Conservation (phyloP, 2,797 vertebrate species). For the Melanotaenia pygmaea region DNA sequence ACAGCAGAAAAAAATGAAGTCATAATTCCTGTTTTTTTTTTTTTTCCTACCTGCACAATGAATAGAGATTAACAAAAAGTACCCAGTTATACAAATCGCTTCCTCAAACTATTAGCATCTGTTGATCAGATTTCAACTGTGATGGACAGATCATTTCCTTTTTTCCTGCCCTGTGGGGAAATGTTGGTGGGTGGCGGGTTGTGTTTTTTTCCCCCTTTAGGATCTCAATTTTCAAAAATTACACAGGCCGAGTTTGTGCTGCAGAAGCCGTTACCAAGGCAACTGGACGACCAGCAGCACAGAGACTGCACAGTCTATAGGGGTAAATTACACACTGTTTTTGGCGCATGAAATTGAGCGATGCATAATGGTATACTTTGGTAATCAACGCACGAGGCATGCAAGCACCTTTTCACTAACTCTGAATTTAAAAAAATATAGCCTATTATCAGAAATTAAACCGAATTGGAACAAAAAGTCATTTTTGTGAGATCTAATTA, state of each 20-base stretch:
- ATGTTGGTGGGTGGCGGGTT: conserved; percentile 2
- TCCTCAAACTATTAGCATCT: conserved; percentile 45
- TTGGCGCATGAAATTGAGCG: conserved; percentile 60
- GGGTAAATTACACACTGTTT: conserved; percentile 72
- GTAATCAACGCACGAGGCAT: conserved; percentile 22
- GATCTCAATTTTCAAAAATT: conserved; percentile 72
- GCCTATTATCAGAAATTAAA: not conserved
- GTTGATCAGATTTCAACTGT: conserved; percentile 53
- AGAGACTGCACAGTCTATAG: conserved; percentile 66
- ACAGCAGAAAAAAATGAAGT: conserved; percentile 45
- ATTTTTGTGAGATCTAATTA: not conserved
- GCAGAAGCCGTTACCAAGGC: conserved; percentile 93
- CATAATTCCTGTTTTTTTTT: conserved; percentile 10
- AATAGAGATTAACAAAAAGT: not conserved
- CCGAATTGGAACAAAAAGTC: conserved; percentile 8
- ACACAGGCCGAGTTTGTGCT: conserved; percentile 79
- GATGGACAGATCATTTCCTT: conserved; percentile 51
- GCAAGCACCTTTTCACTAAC: conserved; percentile 2
- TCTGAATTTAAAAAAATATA: not conserved
- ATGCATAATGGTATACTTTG: conserved; percentile 31
- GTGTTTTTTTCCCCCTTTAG: conserved; percentile 36
- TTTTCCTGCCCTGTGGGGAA: conserved; percentile 52
- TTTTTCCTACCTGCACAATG: not conserved
- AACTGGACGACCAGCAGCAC: conserved; percentile 87
- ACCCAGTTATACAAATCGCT: conserved; percentile 11